Percentiles rank a stretch among this genome's conserved stretches.
Conservation (phyloP, 2,888 invertebrate genomes). For the Microdon myrmicae region DNA sequence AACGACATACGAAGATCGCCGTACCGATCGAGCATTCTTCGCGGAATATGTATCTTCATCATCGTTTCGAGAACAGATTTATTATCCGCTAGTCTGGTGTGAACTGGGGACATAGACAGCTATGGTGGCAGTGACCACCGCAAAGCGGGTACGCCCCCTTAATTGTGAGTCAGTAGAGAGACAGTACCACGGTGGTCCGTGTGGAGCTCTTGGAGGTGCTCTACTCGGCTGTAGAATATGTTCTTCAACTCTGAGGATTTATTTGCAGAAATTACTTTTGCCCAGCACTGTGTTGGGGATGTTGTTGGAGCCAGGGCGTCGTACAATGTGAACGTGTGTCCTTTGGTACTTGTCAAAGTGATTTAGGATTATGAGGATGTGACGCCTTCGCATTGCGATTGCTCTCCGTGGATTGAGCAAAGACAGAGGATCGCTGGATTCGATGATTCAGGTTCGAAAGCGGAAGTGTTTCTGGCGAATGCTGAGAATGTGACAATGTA, state of each 20-base stretch:
- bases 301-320: too few species aligned
- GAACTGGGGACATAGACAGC: conserved; percentile 27
- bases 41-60: conserved; percentile 34
- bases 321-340: too few species aligned
- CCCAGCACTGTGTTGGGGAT: conserved; percentile 15
- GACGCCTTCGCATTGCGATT: too few species aligned
- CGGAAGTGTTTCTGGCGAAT: too few species aligned
- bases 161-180: conserved; percentile 45
- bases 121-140: conserved; percentile 31
- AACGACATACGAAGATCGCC: conserved; percentile 30
- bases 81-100: conserved; percentile 27
- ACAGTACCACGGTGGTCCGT: conserved; percentile 2
- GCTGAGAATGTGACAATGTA: too few species aligned
- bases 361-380: conserved; percentile 48
- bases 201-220: not conserved
- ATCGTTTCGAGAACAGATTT: conserved; percentile 41
- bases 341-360: conserved; percentile 48
- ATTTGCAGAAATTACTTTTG: conserved; percentile 48
- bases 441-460: too few species aligned
- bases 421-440: too few species aligned
- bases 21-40: conserved; percentile 43
- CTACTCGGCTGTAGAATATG: conserved; percentile 29
- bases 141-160: conserved; percentile 42
- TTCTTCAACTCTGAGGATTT: conserved; percentile 36
- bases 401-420: too few species aligned